Percentiles rank a stretch among this genome's conserved stretches.
Evolutionary conservation across 2,888 invertebrate genomes (phyloP).

Genomic region (Agrotis puta): DNA sequence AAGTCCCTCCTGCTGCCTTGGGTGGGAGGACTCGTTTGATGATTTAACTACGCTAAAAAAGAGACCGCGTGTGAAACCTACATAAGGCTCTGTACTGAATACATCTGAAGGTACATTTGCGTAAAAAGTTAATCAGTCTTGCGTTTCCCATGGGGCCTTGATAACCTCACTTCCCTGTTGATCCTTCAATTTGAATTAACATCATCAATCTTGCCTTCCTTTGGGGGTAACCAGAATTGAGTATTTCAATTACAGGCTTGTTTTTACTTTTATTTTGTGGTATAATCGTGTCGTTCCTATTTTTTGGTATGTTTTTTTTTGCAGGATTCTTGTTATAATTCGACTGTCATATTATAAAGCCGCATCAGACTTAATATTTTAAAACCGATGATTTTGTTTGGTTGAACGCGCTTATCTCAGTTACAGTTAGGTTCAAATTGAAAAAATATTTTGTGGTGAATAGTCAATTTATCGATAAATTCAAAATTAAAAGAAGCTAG

Average conservation of each 20-base stretch:
- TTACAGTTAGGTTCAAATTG: too few relatives aligned
- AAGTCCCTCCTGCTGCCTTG: too few relatives aligned
- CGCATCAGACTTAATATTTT: too few relatives aligned
- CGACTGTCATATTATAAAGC: too few relatives aligned
- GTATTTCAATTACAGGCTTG: slow-evolving; percentile 14
- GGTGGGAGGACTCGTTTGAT: too few relatives aligned
- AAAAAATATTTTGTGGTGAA: too few relatives aligned
- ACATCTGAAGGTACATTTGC: slow-evolving; percentile 2
- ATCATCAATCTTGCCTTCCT: slow-evolving; percentile 34
- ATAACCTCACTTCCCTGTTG: slow-evolving; percentile 6
- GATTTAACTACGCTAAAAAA: too few relatives aligned
- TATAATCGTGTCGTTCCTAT: too few relatives aligned
- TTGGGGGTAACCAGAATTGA: slow-evolving; percentile 1
- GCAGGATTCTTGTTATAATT: neutral
- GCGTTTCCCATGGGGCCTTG: slow-evolving; percentile 3
- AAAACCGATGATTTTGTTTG: too few relatives aligned
- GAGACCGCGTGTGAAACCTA: neutral
- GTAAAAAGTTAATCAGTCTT: slow-evolving; percentile 38
- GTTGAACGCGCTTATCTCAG: too few relatives aligned
- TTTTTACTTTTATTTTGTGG: neutral
- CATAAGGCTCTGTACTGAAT: neutral
- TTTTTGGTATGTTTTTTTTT: neutral
- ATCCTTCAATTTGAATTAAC: neutral
- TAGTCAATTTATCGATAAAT: too few relatives aligned
- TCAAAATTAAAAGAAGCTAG: too few relatives aligned